These are phyloP conservation scores for Bemisia tabaci DNA, from an alignment of 1,140 invertebrate genomes.

Conservation along the genomic window DNA sequence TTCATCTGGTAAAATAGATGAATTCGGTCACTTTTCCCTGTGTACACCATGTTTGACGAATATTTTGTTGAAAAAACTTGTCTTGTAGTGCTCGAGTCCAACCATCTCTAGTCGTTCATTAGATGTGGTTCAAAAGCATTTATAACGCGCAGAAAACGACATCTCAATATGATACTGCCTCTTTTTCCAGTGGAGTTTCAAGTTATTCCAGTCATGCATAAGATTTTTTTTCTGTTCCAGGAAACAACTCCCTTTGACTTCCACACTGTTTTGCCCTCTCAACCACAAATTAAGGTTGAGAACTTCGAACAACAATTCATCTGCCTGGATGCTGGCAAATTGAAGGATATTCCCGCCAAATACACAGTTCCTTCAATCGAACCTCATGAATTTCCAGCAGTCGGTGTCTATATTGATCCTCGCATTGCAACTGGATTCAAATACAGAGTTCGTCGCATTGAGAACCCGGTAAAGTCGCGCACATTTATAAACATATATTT, in stretches of 20 bases:
- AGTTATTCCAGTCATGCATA: no score
- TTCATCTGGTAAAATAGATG: no score
- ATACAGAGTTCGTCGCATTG: constrained; percentile 53
- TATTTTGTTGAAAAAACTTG: no score
- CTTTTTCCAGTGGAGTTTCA: no score
- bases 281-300: not conserved
- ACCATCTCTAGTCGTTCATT: no score
- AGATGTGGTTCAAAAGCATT: no score
- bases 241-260: not conserved
- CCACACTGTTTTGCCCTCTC: not conserved
- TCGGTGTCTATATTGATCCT: constrained; percentile 57
- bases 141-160: no score
- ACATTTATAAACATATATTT: no score
- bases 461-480: constrained; percentile 25
- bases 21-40: no score
- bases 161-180: no score
- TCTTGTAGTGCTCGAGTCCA: no score
- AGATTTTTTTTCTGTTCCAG: not conserved
- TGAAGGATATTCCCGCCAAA: constrained; percentile 46
- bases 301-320: not conserved
- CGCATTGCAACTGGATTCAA: constrained; percentile 55
- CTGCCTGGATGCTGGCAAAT: constrained; percentile 36
- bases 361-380: constrained; percentile 44
- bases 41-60: no score
- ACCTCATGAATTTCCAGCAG: constrained; percentile 50